phyloP scores from a whole-genome alignment of 2,888 invertebrate species.

The Eilema griseolum region DNA sequence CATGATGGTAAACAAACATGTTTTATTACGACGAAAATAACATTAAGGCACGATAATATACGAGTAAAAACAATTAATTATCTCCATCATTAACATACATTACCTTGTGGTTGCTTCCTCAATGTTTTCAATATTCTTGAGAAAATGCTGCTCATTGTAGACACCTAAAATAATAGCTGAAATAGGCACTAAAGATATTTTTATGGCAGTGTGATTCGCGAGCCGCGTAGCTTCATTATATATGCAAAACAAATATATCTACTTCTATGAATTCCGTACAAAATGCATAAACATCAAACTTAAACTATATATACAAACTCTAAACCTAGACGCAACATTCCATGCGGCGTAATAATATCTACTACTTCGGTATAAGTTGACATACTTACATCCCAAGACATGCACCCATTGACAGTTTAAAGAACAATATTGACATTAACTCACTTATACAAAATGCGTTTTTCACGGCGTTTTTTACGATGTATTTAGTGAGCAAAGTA shows the following conservation, averaged over 20 bases:
- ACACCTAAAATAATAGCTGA: slow-evolving; percentile 55
- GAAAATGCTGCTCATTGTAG: slow-evolving; percentile 47
- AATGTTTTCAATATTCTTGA: slow-evolving; percentile 49
- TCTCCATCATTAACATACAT: slow-evolving; percentile 54
- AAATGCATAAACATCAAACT: slow-evolving; percentile 19
- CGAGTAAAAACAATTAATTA: slow-evolving; percentile 50
- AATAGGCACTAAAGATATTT: slow-evolving; percentile 40
- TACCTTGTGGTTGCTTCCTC: slow-evolving; percentile 63
- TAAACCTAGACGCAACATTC: no score
- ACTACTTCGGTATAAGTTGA: no score
- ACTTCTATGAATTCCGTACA: slow-evolving; percentile 10
- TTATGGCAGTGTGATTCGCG: slow-evolving; percentile 43
- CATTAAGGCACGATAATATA: slow-evolving; percentile 36
- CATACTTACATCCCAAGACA: no score
- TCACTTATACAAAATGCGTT: no score
- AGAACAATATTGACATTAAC: no score
- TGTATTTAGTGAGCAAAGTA: no score
- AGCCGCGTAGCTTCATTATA: slow-evolving; percentile 26
- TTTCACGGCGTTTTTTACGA: no score
- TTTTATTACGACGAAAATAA: slow-evolving; percentile 33
- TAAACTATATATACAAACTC: no score
- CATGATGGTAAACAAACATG: slow-evolving; percentile 26
- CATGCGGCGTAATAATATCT: no score
- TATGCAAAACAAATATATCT: slow-evolving; percentile 13
- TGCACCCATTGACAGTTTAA: no score